A percentile compares a stretch with the other conserved stretches of the same genome.
These are phyloP conservation scores for Microplitis mediator DNA, from an alignment of 1,140 invertebrate genomes.

Conservation along the genomic window DNA sequence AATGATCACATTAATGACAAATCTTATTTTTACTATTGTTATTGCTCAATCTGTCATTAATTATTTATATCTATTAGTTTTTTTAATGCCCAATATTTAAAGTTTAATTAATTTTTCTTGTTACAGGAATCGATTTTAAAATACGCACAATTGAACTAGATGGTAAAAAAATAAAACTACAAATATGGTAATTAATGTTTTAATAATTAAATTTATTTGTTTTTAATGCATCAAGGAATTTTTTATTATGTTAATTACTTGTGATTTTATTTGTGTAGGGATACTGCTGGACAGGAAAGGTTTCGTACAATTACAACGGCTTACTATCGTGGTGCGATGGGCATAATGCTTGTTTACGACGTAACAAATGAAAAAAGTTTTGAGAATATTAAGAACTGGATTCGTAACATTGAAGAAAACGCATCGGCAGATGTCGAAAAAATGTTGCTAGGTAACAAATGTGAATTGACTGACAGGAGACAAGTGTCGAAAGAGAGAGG, in stretches of 20 bases:
- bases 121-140: conserved; percentile 97
- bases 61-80: background rate
- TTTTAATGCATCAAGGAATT: background rate
- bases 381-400: conserved; percentile 99
- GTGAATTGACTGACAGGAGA: conserved; percentile 88
- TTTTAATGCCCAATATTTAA: background rate
- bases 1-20: background rate
- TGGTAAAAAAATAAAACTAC: conserved; percentile 97
- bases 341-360: conserved; percentile 98
- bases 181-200: conserved; percentile 84
- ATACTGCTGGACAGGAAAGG: conserved; percentile 94
- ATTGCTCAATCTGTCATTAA: background rate
- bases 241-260: background rate
- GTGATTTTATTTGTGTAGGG: conserved; percentile 66
- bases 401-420: conserved; percentile 97
- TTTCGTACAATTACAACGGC: conserved; percentile 98
- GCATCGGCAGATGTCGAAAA: conserved; percentile 93
- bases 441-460: conserved; percentile 95
- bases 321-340: conserved; percentile 98
- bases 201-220: conserved; percentile 34
- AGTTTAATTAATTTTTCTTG: conserved; percentile 23
- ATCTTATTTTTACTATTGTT: background rate
- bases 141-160: conserved; percentile 98
- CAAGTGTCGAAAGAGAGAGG: conserved; percentile 79
- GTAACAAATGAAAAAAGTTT: conserved; percentile 98